Conservation (phyloP, 2,797 vertebrate species). For the Danio aesculapii region DNA sequence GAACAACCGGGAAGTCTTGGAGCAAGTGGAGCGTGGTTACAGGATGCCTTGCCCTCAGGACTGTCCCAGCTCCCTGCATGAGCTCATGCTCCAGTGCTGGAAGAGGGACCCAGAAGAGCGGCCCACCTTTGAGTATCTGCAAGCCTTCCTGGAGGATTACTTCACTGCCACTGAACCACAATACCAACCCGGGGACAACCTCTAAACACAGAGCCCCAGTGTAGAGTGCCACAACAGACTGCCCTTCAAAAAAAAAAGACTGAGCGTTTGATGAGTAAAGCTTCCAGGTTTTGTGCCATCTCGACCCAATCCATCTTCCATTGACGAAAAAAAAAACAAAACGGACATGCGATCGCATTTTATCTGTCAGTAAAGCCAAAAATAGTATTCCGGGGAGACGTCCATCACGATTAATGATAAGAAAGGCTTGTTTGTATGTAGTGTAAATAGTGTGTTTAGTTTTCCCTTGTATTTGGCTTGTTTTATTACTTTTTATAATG, state of each 20-base stretch:
- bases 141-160: conserved; percentile 99
- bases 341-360: conserved; percentile 48
- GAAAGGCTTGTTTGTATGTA: conserved; percentile 75
- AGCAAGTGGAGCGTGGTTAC: conserved; percentile 98
- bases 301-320: conserved; percentile 61
- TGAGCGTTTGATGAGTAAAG: conserved; percentile 53
- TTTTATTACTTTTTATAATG: conserved; percentile 65
- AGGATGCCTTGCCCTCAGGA: conserved; percentile 98
- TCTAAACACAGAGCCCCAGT: conserved; percentile 78
- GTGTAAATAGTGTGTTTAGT: conserved; percentile 87
- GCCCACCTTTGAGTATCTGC: conserved; percentile 98
- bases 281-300: conserved; percentile 60
- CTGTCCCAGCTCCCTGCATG: conserved; percentile 96
- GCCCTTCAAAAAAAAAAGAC: conserved; percentile 31
- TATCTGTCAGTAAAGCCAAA: conserved; percentile 55
- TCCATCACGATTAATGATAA: conserved; percentile 63
- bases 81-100: conserved; percentile 99
- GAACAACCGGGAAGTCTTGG: conserved; percentile 99
- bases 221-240: conserved; percentile 29
- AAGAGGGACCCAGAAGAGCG: conserved; percentile 98
- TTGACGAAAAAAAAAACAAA: conserved; percentile 27
- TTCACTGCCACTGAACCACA: conserved; percentile 99
- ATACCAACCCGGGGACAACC: conserved; percentile 98
- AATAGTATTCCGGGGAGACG: conserved; percentile 56
- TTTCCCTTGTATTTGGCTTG: conserved; percentile 67